Evolutionary conservation across 2,797 vertebrate species (phyloP), one percentile per base, ranked within the genome.

Genomic region (Etheostoma perlongum): DNA sequence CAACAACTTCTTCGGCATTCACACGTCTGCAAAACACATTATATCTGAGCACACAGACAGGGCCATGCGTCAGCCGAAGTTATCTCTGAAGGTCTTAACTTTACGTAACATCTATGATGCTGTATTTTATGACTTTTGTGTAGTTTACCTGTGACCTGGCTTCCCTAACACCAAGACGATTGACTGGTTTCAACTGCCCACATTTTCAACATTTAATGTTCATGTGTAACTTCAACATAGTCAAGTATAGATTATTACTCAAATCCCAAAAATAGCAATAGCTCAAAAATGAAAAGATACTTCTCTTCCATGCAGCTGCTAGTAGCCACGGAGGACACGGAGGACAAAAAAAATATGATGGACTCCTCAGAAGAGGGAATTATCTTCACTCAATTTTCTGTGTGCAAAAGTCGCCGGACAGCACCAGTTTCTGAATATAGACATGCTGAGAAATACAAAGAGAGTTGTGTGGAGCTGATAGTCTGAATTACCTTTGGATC

Each of bases 31-130:
- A 59, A 72, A 67, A 74, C 53, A 79, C 7, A 19, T 16, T 62
- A 54, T 60, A 69, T 70, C 49, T 47, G 59, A 82, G 55, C 67
- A 52, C 48, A 51, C 4, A 64, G 25, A 67, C 70, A 30, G 33
- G 47, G 19, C 51, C 48, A 57, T 64, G 25, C 64, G 68, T 79
- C 73, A 75, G 61, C 65, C 62, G 51, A 42, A 23, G 68, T 79
- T 65, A 79, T 81, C 66, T 70, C 48, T 74, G 33, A 83, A 58
- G 42, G 66, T 57, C 74, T 84, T 12, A 60, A 63, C 57, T 58
- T 74, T 66, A 65, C 68, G 64, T 67, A 51, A 62, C 42, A 61
- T 63, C 47, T 79, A 51, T 36, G 14, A 68, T 59, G 54, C 9
- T 78, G 51, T 21, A 1, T 74, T 67, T 76, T 67, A 81, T 75